phyloP scores from a whole-genome alignment of 2,888 invertebrate genomes.

The Poecilus cupreus region DNA sequence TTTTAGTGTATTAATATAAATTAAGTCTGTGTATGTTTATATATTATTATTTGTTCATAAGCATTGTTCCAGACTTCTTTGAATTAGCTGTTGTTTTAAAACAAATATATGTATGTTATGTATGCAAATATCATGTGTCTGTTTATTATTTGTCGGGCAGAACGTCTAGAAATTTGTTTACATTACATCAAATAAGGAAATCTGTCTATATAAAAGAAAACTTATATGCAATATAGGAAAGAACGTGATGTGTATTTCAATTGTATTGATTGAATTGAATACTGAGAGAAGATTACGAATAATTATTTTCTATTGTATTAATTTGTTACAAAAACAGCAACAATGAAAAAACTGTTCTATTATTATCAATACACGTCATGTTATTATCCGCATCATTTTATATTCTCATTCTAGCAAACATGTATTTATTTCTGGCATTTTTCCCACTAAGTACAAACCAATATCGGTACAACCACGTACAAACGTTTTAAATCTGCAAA shows the following conservation, averaged over 20 bases:
- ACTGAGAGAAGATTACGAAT: background rate
- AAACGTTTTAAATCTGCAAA: background rate
- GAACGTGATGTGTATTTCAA: slow-evolving; percentile 3
- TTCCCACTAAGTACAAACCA: background rate
- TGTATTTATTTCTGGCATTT: background rate
- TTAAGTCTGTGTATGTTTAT: too few relatives aligned
- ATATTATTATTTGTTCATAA: too few relatives aligned
- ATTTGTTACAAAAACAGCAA: background rate
- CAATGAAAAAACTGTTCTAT: background rate
- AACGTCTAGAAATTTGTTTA: slow-evolving; percentile 18
- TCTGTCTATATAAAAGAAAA: background rate
- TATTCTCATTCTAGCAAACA: background rate
- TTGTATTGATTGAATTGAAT: background rate
- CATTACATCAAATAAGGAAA: background rate
- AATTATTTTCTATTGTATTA: background rate
- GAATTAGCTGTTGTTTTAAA: background rate
- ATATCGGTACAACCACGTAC: background rate
- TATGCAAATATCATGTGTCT: background rate
- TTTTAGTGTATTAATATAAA: too few relatives aligned
- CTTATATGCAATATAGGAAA: background rate
- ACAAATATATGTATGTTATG: background rate
- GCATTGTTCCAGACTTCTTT: too few relatives aligned
- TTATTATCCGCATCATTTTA: background rate
- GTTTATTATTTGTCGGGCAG: background rate
- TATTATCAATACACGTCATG: background rate